Conservation (phyloP, 2,113 vertebrate species). For the Cinclus mexicanus region DNA sequence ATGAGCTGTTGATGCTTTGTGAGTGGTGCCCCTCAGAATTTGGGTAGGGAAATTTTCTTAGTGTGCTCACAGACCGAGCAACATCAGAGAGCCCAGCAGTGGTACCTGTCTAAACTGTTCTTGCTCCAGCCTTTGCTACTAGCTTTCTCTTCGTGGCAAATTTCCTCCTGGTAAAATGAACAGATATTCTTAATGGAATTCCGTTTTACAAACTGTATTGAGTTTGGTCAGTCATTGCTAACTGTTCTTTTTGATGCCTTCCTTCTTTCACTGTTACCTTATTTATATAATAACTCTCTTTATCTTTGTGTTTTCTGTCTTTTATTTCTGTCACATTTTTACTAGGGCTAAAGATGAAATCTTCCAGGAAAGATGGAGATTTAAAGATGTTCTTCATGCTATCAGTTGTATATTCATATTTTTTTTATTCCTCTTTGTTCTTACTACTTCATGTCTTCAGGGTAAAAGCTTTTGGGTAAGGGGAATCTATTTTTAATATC, state of each 20-base stretch:
- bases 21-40: background rate
- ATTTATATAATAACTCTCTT: slow-evolving; percentile 26
- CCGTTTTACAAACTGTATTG: background rate
- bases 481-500: slow-evolving; percentile 40
- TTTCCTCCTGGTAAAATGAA: background rate
- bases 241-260: slow-evolving; percentile 13
- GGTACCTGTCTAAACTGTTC: background rate
- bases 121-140: slow-evolving; percentile 2
- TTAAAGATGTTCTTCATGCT: slow-evolving; percentile 55
- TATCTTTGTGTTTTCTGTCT: slow-evolving; percentile 57
- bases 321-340: slow-evolving; percentile 51
- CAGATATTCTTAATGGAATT: background rate
- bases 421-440: slow-evolving; percentile 51
- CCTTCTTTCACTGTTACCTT: background rate
- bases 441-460: slow-evolving; percentile 54
- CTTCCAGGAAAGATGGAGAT: slow-evolving; percentile 49
- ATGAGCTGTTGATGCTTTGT: background rate
- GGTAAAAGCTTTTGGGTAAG: slow-evolving; percentile 67
- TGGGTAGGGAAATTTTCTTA: background rate
- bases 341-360: slow-evolving; percentile 63
- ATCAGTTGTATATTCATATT: slow-evolving; percentile 47
- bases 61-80: background rate
- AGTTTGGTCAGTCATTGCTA: background rate
- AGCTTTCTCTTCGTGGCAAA: background rate
- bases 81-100: background rate